Evolutionary conservation across 1,140 invertebrate genomes (phyloP).

Genomic region (Apis laboriosa): DNA sequence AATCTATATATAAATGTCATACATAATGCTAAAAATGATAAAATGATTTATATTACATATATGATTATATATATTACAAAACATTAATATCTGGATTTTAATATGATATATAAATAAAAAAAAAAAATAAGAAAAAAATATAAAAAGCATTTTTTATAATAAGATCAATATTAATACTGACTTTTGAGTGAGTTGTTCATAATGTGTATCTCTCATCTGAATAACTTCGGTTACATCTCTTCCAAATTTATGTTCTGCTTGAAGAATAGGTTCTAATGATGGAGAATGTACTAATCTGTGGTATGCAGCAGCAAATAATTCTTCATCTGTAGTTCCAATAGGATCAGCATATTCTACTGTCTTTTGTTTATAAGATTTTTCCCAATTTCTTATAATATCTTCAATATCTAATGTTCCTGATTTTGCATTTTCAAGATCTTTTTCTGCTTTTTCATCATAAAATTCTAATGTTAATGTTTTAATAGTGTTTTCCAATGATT

Average conservation of each 20-base stretch:
- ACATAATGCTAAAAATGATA: constrained; percentile 22
- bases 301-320: constrained; percentile 90
- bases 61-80: not conserved
- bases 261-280: constrained; percentile 88
- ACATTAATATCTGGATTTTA: constrained; percentile 17
- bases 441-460: constrained; percentile 82
- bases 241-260: constrained; percentile 90
- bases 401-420: constrained; percentile 84
- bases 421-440: constrained; percentile 80
- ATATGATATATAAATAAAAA: no score
- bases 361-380: constrained; percentile 86
- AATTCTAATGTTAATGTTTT: constrained; percentile 81
- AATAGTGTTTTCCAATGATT: constrained; percentile 80
- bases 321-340: constrained; percentile 87
- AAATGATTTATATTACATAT: not conserved
- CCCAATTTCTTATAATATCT: constrained; percentile 86
- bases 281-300: constrained; percentile 91
- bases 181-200: constrained; percentile 85
- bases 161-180: constrained; percentile 69
- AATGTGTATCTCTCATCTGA: constrained; percentile 84
- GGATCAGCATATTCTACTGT: constrained; percentile 85
- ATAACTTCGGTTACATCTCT: constrained; percentile 86
- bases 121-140: not conserved
- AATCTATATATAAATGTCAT: constrained; percentile 35
- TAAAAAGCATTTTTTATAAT: not conserved